Percentiles rank a stretch among this genome's conserved stretches.
These are phyloP conservation scores for Drosophila funebris DNA, from an alignment of 1,140 invertebrate species.

Conservation along the genomic window DNA sequence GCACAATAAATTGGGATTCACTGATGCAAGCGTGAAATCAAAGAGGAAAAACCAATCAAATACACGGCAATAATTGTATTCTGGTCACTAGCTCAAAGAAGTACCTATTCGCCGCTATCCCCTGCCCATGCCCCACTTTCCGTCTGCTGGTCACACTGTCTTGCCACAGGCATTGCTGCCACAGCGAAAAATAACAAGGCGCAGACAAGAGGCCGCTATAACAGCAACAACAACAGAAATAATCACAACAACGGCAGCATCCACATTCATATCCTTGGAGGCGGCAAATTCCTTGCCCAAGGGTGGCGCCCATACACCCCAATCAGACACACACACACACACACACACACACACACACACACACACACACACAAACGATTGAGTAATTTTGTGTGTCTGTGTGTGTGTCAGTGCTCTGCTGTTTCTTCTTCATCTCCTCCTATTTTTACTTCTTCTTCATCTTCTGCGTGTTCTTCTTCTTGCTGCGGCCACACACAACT, in stretches of 20 bases:
- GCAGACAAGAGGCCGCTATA: slow-evolving; percentile 72
- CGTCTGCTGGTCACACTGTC: not conserved
- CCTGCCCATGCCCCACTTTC: not conserved
- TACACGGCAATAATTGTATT: slow-evolving; percentile 47
- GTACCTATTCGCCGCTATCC: not conserved
- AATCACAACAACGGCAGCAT: slow-evolving; percentile 11
- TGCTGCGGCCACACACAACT: slow-evolving; percentile 62
- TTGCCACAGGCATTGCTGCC: not conserved
- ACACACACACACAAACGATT: slow-evolving; percentile 55
- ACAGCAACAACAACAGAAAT: slow-evolving; percentile 39
- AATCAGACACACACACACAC: slow-evolving; percentile 14
- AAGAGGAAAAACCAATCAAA: slow-evolving; percentile 41
- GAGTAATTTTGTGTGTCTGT: slow-evolving; percentile 61
- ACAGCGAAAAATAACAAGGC: slow-evolving; percentile 65
- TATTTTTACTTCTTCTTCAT: too few relatives aligned
- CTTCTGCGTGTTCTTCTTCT: slow-evolving; percentile 1
- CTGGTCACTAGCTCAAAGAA: slow-evolving; percentile 28
- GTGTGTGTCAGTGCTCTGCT: slow-evolving; percentile 9
- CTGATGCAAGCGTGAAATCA: slow-evolving; percentile 34
- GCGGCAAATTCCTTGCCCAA: slow-evolving; percentile 62
- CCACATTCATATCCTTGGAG: slow-evolving; percentile 30
- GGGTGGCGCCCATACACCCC: slow-evolving; percentile 57
- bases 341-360: slow-evolving; percentile 14
- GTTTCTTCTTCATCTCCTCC: not conserved
- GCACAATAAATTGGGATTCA: slow-evolving; percentile 39